Evolutionary conservation across 2,888 invertebrate species (phyloP).

Genomic region (Hirtodrosophila alboralis): DNA sequence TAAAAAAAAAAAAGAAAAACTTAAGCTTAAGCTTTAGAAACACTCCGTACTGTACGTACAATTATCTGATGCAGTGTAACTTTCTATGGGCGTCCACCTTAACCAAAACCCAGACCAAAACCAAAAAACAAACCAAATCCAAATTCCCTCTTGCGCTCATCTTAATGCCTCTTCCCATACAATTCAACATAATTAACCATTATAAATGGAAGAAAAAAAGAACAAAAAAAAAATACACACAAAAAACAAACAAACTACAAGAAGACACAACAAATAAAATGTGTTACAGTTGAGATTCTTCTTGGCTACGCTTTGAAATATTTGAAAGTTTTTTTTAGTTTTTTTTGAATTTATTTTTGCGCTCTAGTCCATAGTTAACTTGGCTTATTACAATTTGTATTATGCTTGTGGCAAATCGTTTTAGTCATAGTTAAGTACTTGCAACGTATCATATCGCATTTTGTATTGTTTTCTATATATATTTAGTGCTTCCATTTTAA

Average conservation of each 20-base stretch:
- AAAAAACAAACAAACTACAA: neutral
- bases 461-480: no score
- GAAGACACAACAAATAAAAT: constrained; percentile 12
- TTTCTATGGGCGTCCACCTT: constrained; percentile 44
- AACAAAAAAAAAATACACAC: neutral
- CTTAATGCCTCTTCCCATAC: constrained; percentile 11
- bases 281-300: constrained; percentile 32
- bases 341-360: constrained; percentile 2
- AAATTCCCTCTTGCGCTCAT: constrained; percentile 10
- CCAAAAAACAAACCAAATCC: constrained; percentile 18
- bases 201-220: constrained; percentile 32
- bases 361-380: constrained; percentile 1
- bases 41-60: constrained; percentile 14
- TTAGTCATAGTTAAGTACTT: constrained; percentile 20
- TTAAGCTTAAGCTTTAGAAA: no score
- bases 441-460: neutral
- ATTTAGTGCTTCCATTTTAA: constrained; percentile 44
- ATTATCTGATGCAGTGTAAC: constrained; percentile 36
- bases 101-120: constrained; percentile 18
- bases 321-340: constrained; percentile 19
- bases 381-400: constrained; percentile 4
- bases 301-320: constrained; percentile 20
- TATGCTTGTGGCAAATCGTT: constrained; percentile 11
- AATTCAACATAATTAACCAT: constrained; percentile 41
- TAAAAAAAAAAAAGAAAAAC: no score